These are phyloP conservation scores for Galleria mellonella DNA, from an alignment of 1,140 invertebrate species.

Conservation along the genomic window DNA sequence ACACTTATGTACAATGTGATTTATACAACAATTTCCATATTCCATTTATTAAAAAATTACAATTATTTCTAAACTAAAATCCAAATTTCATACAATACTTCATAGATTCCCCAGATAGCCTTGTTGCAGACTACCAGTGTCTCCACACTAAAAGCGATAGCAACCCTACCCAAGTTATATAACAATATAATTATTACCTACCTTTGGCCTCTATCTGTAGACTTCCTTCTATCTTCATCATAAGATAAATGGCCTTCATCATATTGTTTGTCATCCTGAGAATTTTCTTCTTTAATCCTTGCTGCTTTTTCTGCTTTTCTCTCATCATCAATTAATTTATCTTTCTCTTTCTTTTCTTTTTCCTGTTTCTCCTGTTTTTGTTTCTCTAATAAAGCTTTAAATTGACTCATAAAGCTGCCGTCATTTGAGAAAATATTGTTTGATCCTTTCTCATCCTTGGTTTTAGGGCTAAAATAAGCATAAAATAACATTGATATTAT, in stretches of 20 bases:
- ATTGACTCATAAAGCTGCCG: conserved; percentile 87
- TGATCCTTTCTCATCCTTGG: conserved; percentile 36
- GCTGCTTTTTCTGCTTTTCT: conserved; percentile 16
- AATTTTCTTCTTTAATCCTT: conserved; percentile 16
- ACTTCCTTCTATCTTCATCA: conserved; percentile 15
- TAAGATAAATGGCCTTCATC: conserved; percentile 12
- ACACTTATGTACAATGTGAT: too few species aligned
- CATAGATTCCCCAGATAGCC: too few species aligned
- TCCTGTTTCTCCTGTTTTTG: conserved; percentile 56
- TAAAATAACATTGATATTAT: too few species aligned
- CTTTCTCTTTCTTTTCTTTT: conserved; percentile 42
- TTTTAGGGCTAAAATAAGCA: conserved; percentile 22
- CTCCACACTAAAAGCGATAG: too few species aligned
- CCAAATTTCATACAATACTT: too few species aligned
- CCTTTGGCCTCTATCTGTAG: conserved; percentile 19
- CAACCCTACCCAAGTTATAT: too few species aligned
- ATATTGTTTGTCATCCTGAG: conserved; percentile 12
- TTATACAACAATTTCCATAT: too few species aligned
- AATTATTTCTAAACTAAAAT: too few species aligned
- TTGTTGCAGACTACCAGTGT: too few species aligned
- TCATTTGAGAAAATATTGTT: conserved; percentile 86
- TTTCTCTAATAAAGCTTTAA: conserved; percentile 74
- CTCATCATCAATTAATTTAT: conserved; percentile 27
- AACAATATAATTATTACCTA: conserved; percentile 13
- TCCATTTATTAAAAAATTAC: too few species aligned